These are phyloP conservation scores for Hormaphis cornu DNA, from an alignment of 1,140 invertebrate species.

Conservation along the genomic window DNA sequence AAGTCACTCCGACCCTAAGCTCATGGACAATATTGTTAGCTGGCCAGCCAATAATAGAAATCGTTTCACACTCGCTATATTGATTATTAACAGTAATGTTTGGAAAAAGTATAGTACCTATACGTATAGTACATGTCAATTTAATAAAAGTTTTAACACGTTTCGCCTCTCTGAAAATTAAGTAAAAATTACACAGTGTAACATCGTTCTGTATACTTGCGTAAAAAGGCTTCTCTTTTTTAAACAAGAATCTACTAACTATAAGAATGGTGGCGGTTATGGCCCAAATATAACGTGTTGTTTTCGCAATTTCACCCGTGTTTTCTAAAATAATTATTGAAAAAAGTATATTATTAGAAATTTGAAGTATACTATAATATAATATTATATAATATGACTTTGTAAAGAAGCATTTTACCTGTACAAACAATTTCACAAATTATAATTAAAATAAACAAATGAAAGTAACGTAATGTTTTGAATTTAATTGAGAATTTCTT, in stretches of 20 bases:
- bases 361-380: too few species aligned
- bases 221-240: neutral
- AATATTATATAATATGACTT: too few species aligned
- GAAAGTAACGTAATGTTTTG: too few species aligned
- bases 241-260: neutral
- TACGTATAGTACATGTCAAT: neutral
- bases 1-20: neutral
- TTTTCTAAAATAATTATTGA: too few species aligned
- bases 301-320: neutral
- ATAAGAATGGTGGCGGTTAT: too few species aligned
- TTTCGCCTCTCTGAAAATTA: neutral
- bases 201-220: neutral
- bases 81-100: too few species aligned
- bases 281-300: neutral
- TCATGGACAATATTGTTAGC: neutral
- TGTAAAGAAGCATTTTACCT: too few species aligned
- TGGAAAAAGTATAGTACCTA: too few species aligned
- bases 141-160: neutral
- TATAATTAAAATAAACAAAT: too few species aligned
- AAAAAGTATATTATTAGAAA: too few species aligned
- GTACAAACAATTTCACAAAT: too few species aligned
- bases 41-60: neutral
- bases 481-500: too few species aligned
- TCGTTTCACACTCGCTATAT: neutral
- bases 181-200: neutral